Evolutionary conservation across 1,140 invertebrate species (phyloP).

Genomic region (Hylaeus volcanicus): DNA sequence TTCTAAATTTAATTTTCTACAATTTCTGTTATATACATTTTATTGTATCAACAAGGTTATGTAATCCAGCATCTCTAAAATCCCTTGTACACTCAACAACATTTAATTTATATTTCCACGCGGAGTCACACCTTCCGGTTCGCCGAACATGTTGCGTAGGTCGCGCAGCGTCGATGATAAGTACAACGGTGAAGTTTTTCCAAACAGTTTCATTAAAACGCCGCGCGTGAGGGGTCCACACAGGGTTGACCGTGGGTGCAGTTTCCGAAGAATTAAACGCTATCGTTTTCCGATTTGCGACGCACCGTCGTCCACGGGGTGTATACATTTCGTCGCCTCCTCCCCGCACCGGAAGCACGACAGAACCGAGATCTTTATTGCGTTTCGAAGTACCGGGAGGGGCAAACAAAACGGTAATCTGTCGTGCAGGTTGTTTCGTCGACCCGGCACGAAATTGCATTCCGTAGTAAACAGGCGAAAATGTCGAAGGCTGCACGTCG

Average conservation of each 20-base stretch:
- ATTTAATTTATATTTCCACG: neutral
- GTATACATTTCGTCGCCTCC: neutral
- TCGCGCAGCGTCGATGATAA: no score
- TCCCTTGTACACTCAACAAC: no score
- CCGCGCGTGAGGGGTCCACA: neutral
- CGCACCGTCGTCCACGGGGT: conserved; percentile 5
- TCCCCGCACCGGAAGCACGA: neutral
- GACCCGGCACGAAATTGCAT: conserved; percentile 66
- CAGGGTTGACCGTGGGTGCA: neutral
- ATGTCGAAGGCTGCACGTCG: conserved; percentile 36
- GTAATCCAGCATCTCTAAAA: no score
- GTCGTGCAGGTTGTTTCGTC: conserved; percentile 59
- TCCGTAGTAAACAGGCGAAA: conserved; percentile 68
- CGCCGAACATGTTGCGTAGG: no score
- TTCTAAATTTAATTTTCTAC: no score
- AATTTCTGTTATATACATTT: no score
- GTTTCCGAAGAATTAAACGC: conserved; percentile 40
- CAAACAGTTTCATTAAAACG: conserved; percentile 22
- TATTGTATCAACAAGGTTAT: no score
- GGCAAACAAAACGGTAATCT: conserved; percentile 68
- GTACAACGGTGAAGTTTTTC: neutral
- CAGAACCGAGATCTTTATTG: conserved; percentile 62
- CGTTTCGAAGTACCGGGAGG: conserved; percentile 62
- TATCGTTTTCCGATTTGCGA: conserved; percentile 39
- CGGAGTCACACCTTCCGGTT: no score